Evolutionary conservation across 2,113 vertebrate genomes (phyloP), one percentile per base, ranked within the genome.

Genomic region (Pelmatolapia mariae): DNA sequence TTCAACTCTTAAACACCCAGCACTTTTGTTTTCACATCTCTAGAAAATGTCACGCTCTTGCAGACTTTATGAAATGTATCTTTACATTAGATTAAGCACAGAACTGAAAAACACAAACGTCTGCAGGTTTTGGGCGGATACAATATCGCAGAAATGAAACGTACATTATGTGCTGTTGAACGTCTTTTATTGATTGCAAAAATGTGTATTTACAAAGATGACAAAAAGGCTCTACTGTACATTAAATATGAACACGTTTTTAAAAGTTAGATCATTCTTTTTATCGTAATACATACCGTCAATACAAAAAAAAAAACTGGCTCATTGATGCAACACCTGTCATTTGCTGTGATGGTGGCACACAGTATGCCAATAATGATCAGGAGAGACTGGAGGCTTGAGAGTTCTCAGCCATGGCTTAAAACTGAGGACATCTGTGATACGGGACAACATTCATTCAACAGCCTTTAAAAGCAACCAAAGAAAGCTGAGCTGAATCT

Each of bases 321-420:
- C 96, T 97, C 96, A 96, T 94, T 82, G 10, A 95, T 90, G 95
- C 94, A 95, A 95, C 56, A 89, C 86, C 87, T 92, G 87, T 89
- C 81, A 88, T 92, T 84, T 83, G 84, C 79, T 91, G 89, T 91
- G 89, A 85, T 90, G 83, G 93, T 71, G 90, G 93, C 92, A 94
- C 84, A 81, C 53, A n/a, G 56, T 43, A 89, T 87, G 83, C 88
- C 87, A 19, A 16, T 19, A 86, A 81, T 47, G 82, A 83, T 83
- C 50, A 80, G 81, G 76, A 12, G 38, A 12, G n/a, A 53, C 24
- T 63, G 43, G 81, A 86, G 80, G 82, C 47, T 57, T 76, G 10
- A 56, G 50, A 89, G 45, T 79, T 89, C 78, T 93, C 80, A 61
- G 82, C 9, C 63, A 36, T 15, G 22, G 66, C 84, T 86, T 82